These are phyloP conservation scores for Rhizomys pruinosus DNA, from an alignment of 2,113 vertebrate genomes.

Conservation along the genomic window DNA sequence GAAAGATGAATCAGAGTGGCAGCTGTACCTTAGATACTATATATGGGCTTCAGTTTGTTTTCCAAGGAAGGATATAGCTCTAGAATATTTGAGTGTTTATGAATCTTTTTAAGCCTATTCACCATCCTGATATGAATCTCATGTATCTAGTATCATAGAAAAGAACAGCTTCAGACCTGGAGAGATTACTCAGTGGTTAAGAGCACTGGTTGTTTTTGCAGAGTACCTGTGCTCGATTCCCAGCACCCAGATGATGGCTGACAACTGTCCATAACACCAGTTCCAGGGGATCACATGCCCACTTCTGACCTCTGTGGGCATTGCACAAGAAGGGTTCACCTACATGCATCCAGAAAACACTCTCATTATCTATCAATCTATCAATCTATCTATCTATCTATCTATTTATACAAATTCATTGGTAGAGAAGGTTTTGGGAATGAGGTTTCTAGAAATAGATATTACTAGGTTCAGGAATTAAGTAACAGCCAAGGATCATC, in stretches of 20 bases:
- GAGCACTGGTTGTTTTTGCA: no score
- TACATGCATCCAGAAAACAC: no score
- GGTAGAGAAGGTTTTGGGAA: background rate
- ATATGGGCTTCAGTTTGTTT: background rate
- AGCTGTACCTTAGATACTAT: rapidly evolving
- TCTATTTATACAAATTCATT: no score
- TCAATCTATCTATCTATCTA: no score
- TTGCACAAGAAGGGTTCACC: no score
- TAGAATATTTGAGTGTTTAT: background rate
- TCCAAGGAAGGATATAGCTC: background rate
- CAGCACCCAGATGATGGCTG: no score
- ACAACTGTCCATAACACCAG: no score
- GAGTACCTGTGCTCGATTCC: no score
- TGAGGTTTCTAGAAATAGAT: background rate
- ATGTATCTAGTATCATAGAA: background rate
- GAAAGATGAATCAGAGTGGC: background rate
- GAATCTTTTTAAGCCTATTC: background rate
- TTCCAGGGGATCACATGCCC: no score
- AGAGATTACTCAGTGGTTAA: no score
- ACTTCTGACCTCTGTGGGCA: no score
- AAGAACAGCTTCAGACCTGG: background rate
- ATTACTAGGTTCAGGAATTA: background rate
- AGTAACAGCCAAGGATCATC: background rate
- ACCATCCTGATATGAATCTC: background rate
- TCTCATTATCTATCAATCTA: no score